These are phyloP conservation scores for Hiodon alosoides DNA, from an alignment of 2,113 vertebrate species.

Conservation along the genomic window DNA sequence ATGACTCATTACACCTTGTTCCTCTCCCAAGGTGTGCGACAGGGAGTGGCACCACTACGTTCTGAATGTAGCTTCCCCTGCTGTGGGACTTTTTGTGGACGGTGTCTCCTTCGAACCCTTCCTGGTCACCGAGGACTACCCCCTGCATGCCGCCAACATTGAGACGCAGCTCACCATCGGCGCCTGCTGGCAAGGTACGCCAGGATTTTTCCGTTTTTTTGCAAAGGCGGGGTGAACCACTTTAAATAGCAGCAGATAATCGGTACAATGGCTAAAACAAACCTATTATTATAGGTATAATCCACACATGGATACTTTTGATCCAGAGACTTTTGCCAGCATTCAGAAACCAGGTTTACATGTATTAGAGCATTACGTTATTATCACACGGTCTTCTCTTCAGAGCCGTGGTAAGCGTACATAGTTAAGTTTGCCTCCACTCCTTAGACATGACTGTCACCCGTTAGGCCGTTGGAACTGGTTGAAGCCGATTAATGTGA, in stretches of 20 bases:
- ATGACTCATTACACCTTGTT: background rate
- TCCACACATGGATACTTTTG: too few species aligned
- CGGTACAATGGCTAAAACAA: background rate
- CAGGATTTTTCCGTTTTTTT: background rate
- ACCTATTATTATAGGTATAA: too few species aligned
- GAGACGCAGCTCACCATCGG: conserved; percentile 89
- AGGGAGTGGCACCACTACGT: conserved; percentile 98
- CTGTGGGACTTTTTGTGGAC: conserved; percentile 81
- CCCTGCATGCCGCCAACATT: conserved; percentile 79
- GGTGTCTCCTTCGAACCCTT: conserved; percentile 84
- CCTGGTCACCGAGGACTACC: conserved; percentile 91
- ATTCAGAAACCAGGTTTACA: too few species aligned
- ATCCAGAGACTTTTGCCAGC: too few species aligned
- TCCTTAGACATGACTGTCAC: too few species aligned
- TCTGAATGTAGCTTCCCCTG: conserved; percentile 81
- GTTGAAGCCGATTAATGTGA: too few species aligned
- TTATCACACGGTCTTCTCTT: too few species aligned
- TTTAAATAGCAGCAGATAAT: background rate
- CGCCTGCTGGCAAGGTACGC: conserved; percentile 95
- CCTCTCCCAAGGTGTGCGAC: conserved; percentile 77
- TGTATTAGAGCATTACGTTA: too few species aligned
- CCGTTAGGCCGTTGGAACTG: too few species aligned
- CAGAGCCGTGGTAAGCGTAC: too few species aligned
- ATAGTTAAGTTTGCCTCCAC: too few species aligned
- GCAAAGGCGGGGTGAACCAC: background rate